These are phyloP conservation scores for Rotaria sp. DNA, from an alignment of 2,888 invertebrate species.

Conservation along the genomic window DNA sequence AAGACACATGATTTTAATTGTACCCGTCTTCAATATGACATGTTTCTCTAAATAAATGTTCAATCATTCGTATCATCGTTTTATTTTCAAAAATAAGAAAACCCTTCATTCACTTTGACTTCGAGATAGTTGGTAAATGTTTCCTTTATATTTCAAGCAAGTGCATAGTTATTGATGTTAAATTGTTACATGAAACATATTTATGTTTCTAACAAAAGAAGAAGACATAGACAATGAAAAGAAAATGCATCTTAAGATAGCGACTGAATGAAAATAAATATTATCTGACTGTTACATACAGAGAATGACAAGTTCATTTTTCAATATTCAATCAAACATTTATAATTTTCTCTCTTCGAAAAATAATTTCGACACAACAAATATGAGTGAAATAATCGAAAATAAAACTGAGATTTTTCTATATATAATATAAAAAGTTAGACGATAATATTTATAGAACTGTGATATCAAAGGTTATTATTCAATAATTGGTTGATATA, in stretches of 20 bases:
- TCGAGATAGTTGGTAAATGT: no score
- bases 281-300: not conserved
- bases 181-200: no score
- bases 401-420: not conserved
- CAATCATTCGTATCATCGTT: not conserved
- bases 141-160: no score
- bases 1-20: not conserved
- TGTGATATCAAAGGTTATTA: not conserved
- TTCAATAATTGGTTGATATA: not conserved
- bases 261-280: no score
- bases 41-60: not conserved
- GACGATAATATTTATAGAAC: not conserved
- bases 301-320: not conserved
- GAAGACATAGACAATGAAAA: no score
- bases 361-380: not conserved
- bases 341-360: not conserved
- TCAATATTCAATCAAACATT: not conserved
- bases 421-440: not conserved
- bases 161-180: no score
- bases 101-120: no score
- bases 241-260: not conserved
- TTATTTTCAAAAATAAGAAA: no score
- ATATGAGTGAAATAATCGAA: not conserved
- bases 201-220: no score
- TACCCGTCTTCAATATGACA: not conserved